A percentile compares a stretch with the other conserved stretches of the same genome.
Conservation (phyloP, 2,113 vertebrate species). For the Dascyllus trimaculatus region DNA sequence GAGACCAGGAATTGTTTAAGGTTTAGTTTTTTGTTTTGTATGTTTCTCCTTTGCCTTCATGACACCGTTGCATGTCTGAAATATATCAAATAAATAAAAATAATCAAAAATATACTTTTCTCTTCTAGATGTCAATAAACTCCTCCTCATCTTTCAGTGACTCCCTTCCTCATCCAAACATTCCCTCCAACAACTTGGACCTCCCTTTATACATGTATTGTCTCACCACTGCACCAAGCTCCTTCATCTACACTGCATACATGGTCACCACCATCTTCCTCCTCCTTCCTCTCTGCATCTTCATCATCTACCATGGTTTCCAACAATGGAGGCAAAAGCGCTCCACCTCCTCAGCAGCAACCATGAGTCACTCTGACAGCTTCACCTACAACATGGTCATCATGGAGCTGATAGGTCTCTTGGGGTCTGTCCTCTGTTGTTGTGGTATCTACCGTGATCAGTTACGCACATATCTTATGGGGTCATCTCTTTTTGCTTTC, state of each 20-base stretch:
- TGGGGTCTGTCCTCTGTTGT: not conserved
- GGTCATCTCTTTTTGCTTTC: not conserved
- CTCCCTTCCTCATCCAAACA: too few species aligned
- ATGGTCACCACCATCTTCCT: not conserved
- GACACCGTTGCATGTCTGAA: too few species aligned
- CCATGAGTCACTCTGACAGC: not conserved
- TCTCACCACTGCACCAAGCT: not conserved
- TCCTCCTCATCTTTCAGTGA: too few species aligned
- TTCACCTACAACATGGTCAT: not conserved
- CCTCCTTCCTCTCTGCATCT: not conserved
- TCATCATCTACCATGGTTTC: not conserved
- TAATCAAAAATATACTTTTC: too few species aligned
- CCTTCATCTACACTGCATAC: not conserved
- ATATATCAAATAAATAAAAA: too few species aligned
- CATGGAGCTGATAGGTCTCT: not conserved
- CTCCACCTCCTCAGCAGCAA: not conserved
- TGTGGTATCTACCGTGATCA: not conserved
- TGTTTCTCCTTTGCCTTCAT: too few species aligned
- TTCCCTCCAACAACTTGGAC: too few species aligned
- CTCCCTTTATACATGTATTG: too few species aligned
- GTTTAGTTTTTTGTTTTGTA: too few species aligned
- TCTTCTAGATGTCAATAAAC: too few species aligned
- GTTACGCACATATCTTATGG: accelerated
- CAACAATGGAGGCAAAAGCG: not conserved
- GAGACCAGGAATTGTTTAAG: too few species aligned